Evolutionary conservation across 2,888 invertebrate genomes (phyloP).

Genomic region (Tinea semifulvella): DNA sequence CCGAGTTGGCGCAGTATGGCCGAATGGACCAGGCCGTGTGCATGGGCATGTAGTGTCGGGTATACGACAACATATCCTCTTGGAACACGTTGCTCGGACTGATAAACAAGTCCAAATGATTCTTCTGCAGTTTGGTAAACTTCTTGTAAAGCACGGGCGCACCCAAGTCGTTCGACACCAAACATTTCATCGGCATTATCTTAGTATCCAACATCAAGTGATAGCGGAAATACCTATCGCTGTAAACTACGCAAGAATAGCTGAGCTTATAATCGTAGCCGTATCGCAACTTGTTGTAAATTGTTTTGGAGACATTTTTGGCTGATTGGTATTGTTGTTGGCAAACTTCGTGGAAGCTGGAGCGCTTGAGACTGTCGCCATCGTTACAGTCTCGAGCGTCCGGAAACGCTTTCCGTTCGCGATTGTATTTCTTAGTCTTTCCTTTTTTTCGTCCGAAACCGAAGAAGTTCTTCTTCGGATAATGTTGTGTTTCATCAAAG

Average conservation of each 20-base stretch:
- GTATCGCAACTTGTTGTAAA: conserved; percentile 34
- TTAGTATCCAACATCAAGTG: conserved; percentile 35
- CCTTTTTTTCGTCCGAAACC: conserved; percentile 8
- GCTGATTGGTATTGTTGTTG: conserved; percentile 20
- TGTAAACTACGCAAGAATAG: conserved; percentile 48
- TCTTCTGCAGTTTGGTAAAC: conserved; percentile 18
- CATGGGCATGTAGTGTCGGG: conserved; percentile 21
- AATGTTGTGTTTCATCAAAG: neutral
- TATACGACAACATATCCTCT: conserved; percentile 8
- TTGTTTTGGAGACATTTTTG: conserved; percentile 25
- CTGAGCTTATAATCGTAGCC: conserved; percentile 32
- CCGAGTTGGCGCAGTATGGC: conserved; percentile 18
- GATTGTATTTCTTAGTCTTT: neutral
- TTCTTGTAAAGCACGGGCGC: conserved; percentile 18
- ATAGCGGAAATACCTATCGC: conserved; percentile 58
- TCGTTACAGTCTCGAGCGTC: conserved; percentile 20
- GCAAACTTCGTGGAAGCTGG: conserved; percentile 20
- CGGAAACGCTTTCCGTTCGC: conserved; percentile 12
- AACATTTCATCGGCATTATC: conserved; percentile 20
- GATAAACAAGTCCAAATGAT: conserved; percentile 17
- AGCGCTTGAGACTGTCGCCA: conserved; percentile 15
- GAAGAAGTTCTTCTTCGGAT: conserved; percentile 2
- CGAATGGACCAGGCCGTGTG: conserved; percentile 22
- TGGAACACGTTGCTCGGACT: conserved; percentile 13
- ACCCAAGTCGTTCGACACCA: conserved; percentile 18